Conservation (phyloP, 2,797 vertebrate species). For the Perdix hodgsoniae region DNA sequence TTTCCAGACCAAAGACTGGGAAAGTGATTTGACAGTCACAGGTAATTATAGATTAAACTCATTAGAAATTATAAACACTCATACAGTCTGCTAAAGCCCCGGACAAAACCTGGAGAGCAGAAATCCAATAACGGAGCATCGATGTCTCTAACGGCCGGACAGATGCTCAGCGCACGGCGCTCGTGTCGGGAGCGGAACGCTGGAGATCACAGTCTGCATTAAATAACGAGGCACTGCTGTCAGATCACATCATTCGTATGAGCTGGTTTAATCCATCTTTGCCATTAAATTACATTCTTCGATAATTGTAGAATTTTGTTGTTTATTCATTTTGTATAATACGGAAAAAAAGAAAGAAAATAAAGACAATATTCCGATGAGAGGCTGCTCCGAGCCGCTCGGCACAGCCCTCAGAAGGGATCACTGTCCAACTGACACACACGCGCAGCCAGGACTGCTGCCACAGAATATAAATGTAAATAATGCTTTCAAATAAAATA, state of each 20-base stretch:
- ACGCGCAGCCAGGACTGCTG: not conserved
- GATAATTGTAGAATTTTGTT: not conserved
- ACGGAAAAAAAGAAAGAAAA: not conserved
- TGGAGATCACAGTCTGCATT: conserved; percentile 71
- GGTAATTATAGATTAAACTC: conserved; percentile 64
- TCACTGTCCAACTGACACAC: not conserved
- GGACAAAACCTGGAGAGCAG: conserved; percentile 75
- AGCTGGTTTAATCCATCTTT: conserved; percentile 53
- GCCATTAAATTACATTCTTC: not conserved
- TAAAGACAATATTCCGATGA: not conserved
- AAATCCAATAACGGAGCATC: conserved; percentile 74
- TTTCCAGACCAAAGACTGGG: not conserved
- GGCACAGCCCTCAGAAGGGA: not conserved
- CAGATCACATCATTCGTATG: conserved; percentile 1
- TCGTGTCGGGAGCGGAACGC: conserved; percentile 66
- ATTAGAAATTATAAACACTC: conserved; percentile 68
- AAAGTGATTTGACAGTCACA: conserved; percentile 49
- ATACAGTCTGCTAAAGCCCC: conserved; percentile 43
- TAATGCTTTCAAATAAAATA: conserved; percentile 33
- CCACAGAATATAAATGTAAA: conserved; percentile 17
- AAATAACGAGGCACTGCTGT: conserved; percentile 74
- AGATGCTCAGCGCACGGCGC: conserved; percentile 74
- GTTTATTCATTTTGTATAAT: not conserved
- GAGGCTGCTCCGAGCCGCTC: not conserved
- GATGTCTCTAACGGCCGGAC: conserved; percentile 69